Evolutionary conservation across 2,113 vertebrate genomes (phyloP).

Genomic region (Stomatorhinus ivindoensis): DNA sequence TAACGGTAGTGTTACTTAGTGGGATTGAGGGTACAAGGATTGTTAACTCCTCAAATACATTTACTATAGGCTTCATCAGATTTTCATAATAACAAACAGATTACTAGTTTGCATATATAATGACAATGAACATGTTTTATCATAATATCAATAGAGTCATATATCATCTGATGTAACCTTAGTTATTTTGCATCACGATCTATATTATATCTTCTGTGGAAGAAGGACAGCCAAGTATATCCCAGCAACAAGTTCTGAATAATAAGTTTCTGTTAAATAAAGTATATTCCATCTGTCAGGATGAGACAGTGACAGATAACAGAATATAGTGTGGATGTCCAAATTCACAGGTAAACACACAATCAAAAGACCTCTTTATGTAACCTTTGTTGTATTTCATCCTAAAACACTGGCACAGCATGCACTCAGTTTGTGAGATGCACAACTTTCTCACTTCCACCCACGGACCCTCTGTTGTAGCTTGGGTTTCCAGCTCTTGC

Average conservation of each 20-base stretch:
- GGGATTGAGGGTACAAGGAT: background rate
- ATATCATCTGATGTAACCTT: constrained; percentile 4
- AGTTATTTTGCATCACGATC: background rate
- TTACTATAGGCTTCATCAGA: background rate
- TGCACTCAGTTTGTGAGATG: background rate
- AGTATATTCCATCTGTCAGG: background rate
- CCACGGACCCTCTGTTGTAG: background rate
- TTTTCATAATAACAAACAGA: background rate
- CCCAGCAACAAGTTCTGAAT: background rate
- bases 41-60: background rate
- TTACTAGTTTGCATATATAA: background rate
- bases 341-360: background rate
- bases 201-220: background rate
- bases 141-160: background rate
- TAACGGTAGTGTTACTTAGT: background rate
- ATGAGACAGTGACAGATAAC: background rate
- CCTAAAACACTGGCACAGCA: background rate
- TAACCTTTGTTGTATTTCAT: background rate
- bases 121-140: background rate
- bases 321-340: background rate
- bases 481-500: background rate
- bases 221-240: background rate
- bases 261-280: background rate
- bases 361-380: background rate
- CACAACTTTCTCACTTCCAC: background rate